Evolutionary conservation across 1,140 invertebrate genomes (phyloP), one percentile per base, ranked within the genome.

Genomic region (Drosophila grimshawi): DNA sequence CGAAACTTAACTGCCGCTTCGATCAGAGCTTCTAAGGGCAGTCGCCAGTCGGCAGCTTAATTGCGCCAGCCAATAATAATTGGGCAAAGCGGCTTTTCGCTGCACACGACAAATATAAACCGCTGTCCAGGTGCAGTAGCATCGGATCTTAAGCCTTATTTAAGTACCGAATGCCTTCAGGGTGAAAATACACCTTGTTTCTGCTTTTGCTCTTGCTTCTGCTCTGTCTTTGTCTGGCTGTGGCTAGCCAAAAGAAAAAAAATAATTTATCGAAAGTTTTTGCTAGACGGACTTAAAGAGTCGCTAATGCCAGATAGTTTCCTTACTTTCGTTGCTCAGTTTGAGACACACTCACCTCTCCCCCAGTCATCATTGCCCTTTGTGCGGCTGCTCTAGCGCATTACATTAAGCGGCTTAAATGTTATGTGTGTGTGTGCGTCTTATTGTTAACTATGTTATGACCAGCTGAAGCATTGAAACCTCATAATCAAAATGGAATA

Each of bases 81-180:
- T 74, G 71, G 71, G 51, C 51, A 74, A 74, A 74, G 71, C 71
- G 65, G 71, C 57, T 74, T 74, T 55, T 43, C 51, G 29, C 65
- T 35, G 55, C 48, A 29, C 30, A 46, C 11, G 48, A 33, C 57
- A 62, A 39, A 68, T 49, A 61, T 49, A 60, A 60, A 33, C 57
- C 43, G 57, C 11, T 48, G 7, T 30, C 43, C 57, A 60, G 57
- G 57, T 60, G 57, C 32, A 46, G 10, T 10, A 43, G 39, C 39
- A 8, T 3, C 39, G 29, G 39, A 55, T 39, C 55, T 68, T 45
- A 68, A 48, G 43, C 37, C 51, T 19, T 30, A 35, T 7, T 29
- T 46, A 60, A 37, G 27, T 33, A 30, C 37, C 19, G 52, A 30
- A 56, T 43, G 6, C n/a, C 37, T 19, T 6, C 37, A 43, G 51